phyloP scores from a whole-genome alignment of 2,888 invertebrate species.

The Spisula solida region DNA sequence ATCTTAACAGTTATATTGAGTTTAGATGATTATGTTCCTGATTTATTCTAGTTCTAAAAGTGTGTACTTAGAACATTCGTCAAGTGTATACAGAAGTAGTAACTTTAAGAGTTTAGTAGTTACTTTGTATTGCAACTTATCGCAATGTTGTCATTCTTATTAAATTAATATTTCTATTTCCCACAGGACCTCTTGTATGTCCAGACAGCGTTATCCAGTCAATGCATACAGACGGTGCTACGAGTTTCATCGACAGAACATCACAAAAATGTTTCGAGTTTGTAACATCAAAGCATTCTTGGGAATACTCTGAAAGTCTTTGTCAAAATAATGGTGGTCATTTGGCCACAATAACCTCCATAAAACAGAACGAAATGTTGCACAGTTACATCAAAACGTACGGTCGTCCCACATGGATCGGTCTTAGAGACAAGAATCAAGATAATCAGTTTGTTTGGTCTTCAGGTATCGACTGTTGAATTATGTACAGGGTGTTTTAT shows the following conservation, averaged over 20 bases:
- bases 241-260: neutral
- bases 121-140: too few relatives aligned
- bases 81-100: too few relatives aligned
- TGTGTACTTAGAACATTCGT: too few relatives aligned
- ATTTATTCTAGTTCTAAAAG: too few relatives aligned
- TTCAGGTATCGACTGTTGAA: conserved; percentile 12
- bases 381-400: conserved; percentile 14
- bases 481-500: too few relatives aligned
- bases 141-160: too few relatives aligned
- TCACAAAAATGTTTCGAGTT: conserved; percentile 23
- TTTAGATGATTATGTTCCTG: too few relatives aligned
- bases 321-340: conserved; percentile 18
- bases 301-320: conserved; percentile 14
- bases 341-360: conserved; percentile 1
- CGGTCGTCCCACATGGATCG: conserved; percentile 25
- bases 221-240: neutral
- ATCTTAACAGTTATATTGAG: too few relatives aligned
- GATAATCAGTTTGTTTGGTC: conserved; percentile 33
- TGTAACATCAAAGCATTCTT: neutral
- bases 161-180: too few relatives aligned
- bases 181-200: neutral
- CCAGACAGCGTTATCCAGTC: neutral
- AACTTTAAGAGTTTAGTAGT: too few relatives aligned
- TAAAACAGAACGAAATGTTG: neutral
- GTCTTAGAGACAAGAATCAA: conserved; percentile 1